Base-by-base conservation (phyloP, 1,140 invertebrate genomes). In the Saccostrea cuccullata region DNA sequence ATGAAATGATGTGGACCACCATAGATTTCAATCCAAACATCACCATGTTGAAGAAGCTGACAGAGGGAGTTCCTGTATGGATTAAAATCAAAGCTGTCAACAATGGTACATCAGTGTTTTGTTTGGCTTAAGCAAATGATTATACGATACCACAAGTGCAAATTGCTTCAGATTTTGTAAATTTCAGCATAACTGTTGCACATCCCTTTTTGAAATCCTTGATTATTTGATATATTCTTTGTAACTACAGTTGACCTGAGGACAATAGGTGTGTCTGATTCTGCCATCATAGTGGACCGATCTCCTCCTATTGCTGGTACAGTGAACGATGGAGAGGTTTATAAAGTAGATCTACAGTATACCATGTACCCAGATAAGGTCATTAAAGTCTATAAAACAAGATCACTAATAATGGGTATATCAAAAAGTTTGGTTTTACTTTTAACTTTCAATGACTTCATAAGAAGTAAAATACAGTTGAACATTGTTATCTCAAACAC, bases 41-140 rank as follows among this genome's bases (percentile, higher is more conserved):
- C 36, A 36, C 47, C 11, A 47, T 89, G 30, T 87, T 67, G 5
- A 88, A 83, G 30, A 30, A 87, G 85, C 88, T 93, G 17, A 86
- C 89, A 5, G 90, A 92, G 56, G 92, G 92, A 3, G 73, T 90
- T 12, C 91, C 91, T 40, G 91, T 88, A 0, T 93, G 93, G 93
- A 64, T 93, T 12, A 91, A 90, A 84, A 84, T 93, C 17, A 85
- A 89, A 47, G 91, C 89, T 13, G 86, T 90, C 9, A 93, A 93
- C 60, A 83, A 90, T 89, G 93, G 93, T 93, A 88, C 5, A 82
- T 77, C 30, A 64, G 23, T 36, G 23, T 20, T 67, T 36, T 55
- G n/a, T 15, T 30, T 82, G 15, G n/a, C 26, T 82, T 9, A 47
- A 30, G 73, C n/a, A 73, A 73, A 26, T n/a, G 23, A 20, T 60